Evolutionary conservation across 2,888 invertebrate species (phyloP).

Genomic region (Cetonia aurata): DNA sequence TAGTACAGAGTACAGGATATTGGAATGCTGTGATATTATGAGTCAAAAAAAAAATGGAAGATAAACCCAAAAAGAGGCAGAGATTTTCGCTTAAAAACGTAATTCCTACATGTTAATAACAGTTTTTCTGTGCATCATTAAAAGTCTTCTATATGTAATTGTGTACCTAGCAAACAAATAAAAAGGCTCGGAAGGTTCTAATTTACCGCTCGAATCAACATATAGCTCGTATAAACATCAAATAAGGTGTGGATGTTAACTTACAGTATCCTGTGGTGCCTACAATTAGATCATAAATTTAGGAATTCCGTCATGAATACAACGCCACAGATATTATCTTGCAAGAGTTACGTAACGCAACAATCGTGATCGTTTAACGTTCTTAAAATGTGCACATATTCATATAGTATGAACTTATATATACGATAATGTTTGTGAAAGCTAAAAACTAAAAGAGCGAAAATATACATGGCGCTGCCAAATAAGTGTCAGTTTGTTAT

Average conservation of each 20-base stretch:
- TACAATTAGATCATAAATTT: neutral
- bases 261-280: conserved; percentile 13
- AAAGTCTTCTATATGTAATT: too few relatives aligned
- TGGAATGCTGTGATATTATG: too few relatives aligned
- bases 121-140: neutral
- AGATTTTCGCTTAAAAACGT: too few relatives aligned
- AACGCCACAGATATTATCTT: conserved; percentile 15
- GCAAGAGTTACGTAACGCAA: conserved; percentile 18
- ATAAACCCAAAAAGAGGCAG: too few relatives aligned
- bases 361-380: conserved; percentile 9
- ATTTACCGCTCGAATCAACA: conserved; percentile 6
- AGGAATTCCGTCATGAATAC: neutral
- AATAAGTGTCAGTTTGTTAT: neutral
- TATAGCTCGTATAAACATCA: neutral
- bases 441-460: neutral
- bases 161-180: too few relatives aligned
- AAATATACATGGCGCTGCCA: neutral
- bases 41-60: too few relatives aligned
- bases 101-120: neutral
- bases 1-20: too few relatives aligned
- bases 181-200: too few relatives aligned
- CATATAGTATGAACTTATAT: neutral
- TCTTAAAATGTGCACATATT: neutral
- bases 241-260: conserved; percentile 11
- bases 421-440: neutral